Evolutionary conservation across 2,113 vertebrate genomes (phyloP).

Genomic region (Panthera tigris): DNA sequence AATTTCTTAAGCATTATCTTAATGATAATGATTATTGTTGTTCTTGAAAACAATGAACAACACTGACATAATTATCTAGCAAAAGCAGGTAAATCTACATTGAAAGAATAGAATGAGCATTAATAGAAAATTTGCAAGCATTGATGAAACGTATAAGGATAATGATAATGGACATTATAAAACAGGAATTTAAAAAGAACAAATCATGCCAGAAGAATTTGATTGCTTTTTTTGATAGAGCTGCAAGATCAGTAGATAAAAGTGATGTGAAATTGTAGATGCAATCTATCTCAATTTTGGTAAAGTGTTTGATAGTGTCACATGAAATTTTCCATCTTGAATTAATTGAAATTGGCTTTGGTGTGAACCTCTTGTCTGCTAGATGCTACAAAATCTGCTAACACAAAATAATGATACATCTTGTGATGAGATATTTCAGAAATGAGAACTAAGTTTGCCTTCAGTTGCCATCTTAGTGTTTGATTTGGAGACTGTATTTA

Average conservation of each 20-base stretch:
- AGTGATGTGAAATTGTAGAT: slow-evolving; percentile 74
- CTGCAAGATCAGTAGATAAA: slow-evolving; percentile 70
- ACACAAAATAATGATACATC: neutral
- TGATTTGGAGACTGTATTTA: slow-evolving; percentile 43
- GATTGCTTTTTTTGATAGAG: slow-evolving; percentile 74
- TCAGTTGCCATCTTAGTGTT: slow-evolving; percentile 36
- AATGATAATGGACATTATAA: slow-evolving; percentile 73
- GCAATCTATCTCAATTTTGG: slow-evolving; percentile 75
- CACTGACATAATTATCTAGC: slow-evolving; percentile 27
- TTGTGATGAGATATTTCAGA: slow-evolving; percentile 36
- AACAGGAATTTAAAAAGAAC: slow-evolving; percentile 66
- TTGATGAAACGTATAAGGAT: slow-evolving; percentile 43
- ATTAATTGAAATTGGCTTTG: slow-evolving; percentile 76
- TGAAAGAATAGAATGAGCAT: slow-evolving; percentile 57
- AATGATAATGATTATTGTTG: slow-evolving; percentile 64
- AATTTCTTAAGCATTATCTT: slow-evolving; percentile 65
- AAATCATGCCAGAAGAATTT: slow-evolving; percentile 66
- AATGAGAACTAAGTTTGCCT: slow-evolving; percentile 30
- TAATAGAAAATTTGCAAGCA: slow-evolving; percentile 63
- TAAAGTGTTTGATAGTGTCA: slow-evolving; percentile 76
- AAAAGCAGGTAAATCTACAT: slow-evolving; percentile 52
- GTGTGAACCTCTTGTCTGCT: slow-evolving; percentile 35
- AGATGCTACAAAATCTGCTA: neutral
- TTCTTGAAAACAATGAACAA: slow-evolving; percentile 46
- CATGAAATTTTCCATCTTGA: slow-evolving; percentile 71